Evolutionary conservation across 2,113 vertebrate species (phyloP).

Genomic region (Dasyprocta punctata): DNA sequence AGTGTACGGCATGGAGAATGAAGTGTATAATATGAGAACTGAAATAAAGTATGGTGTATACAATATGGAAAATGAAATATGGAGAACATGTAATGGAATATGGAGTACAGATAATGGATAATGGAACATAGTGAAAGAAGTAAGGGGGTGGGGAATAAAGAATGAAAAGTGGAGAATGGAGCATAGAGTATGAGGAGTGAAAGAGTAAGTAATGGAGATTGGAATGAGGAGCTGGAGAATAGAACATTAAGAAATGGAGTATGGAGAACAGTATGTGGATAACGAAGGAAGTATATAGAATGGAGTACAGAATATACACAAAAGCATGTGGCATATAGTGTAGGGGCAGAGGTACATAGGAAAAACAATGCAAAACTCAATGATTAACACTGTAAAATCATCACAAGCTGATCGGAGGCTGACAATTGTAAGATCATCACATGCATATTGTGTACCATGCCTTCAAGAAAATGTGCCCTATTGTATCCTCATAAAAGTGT

Average conservation of each 20-base stretch:
- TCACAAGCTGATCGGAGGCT: neutral
- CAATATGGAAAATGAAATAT: neutral
- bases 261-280: neutral
- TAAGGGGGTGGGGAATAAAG: neutral
- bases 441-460: neutral
- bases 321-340: neutral
- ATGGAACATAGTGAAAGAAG: neutral
- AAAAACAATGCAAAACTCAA: neutral
- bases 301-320: neutral
- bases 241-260: neutral
- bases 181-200: neutral
- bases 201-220: no score
- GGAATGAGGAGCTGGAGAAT: neutral
- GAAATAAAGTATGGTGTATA: neutral
- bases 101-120: neutral
- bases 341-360: neutral
- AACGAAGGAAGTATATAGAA: neutral
- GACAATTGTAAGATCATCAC: neutral
- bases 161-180: neutral
- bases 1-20: neutral
- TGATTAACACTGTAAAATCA: neutral
- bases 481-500: neutral
- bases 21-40: fast-evolving
- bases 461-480: neutral
- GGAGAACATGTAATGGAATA: neutral